A percentile compares a stretch with the other conserved stretches of the same genome.
Evolutionary conservation across 2,888 invertebrate genomes (phyloP).

Genomic region (Drosophila cyrtoloma): DNA sequence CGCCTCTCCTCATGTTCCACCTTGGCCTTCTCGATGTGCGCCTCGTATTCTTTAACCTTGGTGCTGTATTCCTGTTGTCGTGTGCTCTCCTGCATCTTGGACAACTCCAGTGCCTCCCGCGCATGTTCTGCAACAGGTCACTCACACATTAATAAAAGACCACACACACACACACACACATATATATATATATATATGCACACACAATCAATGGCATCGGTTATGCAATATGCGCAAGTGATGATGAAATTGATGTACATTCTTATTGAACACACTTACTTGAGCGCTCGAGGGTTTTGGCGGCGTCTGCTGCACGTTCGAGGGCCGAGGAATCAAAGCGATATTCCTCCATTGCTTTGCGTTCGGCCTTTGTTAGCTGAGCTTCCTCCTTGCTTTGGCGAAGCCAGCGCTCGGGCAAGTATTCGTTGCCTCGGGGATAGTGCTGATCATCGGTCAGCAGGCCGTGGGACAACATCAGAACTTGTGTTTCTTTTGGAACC

Average conservation of each 20-base stretch:
- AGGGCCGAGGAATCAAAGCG: slow-evolving; percentile 98
- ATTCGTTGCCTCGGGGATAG: slow-evolving; percentile 88
- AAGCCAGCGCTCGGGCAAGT: slow-evolving; percentile 91
- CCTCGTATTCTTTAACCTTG: slow-evolving; percentile 97
- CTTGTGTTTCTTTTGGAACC: slow-evolving; percentile 88
- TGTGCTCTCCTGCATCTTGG: slow-evolving; percentile 96
- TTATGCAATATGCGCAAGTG: slow-evolving; percentile 67
- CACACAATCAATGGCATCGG: slow-evolving; percentile 29
- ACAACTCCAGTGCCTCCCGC: slow-evolving; percentile 96
- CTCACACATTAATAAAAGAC: slow-evolving; percentile 12
- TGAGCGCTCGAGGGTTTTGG: slow-evolving; percentile 96
- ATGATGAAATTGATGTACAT: slow-evolving; percentile 46
- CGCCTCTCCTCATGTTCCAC: slow-evolving; percentile 97
- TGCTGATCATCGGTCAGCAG: slow-evolving; percentile 86
- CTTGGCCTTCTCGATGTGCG: slow-evolving; percentile 96
- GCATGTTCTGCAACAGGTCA: slow-evolving; percentile 89
- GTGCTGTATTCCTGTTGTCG: slow-evolving; percentile 94
- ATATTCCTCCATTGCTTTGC: slow-evolving; percentile 93
- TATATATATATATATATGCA: slow-evolving; percentile 14
- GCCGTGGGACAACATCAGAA: slow-evolving; percentile 89
- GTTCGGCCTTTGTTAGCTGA: slow-evolving; percentile 88
- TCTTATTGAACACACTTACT: slow-evolving; percentile 87
- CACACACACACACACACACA: slow-evolving; percentile 2
- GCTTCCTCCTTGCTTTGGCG: slow-evolving; percentile 38
- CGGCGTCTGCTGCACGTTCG: slow-evolving; percentile 98